Evolutionary conservation across 2,113 vertebrate species (phyloP).

Genomic region (Vulpes vulpes): DNA sequence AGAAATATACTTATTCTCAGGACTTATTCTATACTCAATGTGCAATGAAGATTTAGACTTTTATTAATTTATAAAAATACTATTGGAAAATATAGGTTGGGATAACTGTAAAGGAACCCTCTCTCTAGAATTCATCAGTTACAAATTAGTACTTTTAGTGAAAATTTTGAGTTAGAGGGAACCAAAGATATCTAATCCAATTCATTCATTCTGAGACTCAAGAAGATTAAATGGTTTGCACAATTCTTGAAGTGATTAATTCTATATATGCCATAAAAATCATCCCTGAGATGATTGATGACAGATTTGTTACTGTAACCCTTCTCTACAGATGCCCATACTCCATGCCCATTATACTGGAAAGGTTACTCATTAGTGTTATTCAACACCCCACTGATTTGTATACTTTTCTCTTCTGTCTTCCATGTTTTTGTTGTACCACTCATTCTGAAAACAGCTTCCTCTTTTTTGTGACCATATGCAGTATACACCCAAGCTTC

Average conservation of each 20-base stretch:
- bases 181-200: neutral
- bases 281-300: neutral
- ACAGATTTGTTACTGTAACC: neutral
- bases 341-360: neutral
- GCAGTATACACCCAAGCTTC: neutral
- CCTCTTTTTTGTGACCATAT: neutral
- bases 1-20: neutral
- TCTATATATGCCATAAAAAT: neutral
- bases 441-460: slow-evolving; percentile 32
- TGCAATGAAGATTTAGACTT: neutral
- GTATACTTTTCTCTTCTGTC: neutral
- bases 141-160: neutral
- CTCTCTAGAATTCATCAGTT: neutral
- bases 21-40: neutral
- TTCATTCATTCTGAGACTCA: neutral
- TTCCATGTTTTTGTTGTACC: neutral
- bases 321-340: neutral
- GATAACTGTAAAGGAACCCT: neutral
- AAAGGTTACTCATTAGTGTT: neutral
- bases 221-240: neutral
- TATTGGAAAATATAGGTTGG: slow-evolving; percentile 2
- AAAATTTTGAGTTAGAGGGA: neutral
- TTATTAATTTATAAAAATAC: neutral
- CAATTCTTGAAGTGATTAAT: slow-evolving; percentile 3
- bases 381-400: neutral